Conservation (phyloP, 2,888 invertebrate species). For the Lutraria lutraria region DNA sequence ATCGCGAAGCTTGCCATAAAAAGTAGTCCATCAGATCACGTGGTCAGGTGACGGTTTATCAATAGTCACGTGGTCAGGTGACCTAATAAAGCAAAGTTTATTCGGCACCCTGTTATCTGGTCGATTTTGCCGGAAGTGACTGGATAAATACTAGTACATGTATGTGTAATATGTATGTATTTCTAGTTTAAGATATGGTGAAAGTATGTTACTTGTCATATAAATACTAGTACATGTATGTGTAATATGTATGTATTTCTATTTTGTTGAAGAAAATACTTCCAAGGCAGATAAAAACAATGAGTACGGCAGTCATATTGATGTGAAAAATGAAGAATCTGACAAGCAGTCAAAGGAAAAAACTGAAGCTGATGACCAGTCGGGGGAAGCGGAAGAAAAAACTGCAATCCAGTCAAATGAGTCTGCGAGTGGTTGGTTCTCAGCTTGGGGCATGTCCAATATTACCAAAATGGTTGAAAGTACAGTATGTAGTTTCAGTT, state of each 20-base stretch:
- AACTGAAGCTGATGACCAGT: background rate
- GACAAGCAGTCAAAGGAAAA: background rate
- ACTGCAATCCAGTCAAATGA: conserved; percentile 38
- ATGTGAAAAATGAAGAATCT: background rate
- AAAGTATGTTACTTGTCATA: too few relatives aligned
- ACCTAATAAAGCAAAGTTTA: too few relatives aligned
- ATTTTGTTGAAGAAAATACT: background rate
- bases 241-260: background rate
- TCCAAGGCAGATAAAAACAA: background rate
- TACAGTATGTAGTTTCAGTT: conserved; percentile 70
- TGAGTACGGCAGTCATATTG: background rate
- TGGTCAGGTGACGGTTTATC: too few relatives aligned
- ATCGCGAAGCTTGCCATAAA: too few relatives aligned
- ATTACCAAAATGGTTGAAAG: conserved; percentile 82
- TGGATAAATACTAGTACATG: too few relatives aligned
- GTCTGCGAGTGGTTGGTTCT: conserved; percentile 78
- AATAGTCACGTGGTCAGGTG: too few relatives aligned
- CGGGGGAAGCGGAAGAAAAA: background rate
- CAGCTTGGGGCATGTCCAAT: conserved; percentile 82
- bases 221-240: background rate
- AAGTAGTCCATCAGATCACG: too few relatives aligned
- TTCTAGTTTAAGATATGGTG: background rate
- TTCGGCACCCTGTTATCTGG: too few relatives aligned
- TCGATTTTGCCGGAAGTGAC: too few relatives aligned
- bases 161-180: background rate